Conservation (phyloP, 2,113 vertebrate species). For the Aegypius monachus region DNA sequence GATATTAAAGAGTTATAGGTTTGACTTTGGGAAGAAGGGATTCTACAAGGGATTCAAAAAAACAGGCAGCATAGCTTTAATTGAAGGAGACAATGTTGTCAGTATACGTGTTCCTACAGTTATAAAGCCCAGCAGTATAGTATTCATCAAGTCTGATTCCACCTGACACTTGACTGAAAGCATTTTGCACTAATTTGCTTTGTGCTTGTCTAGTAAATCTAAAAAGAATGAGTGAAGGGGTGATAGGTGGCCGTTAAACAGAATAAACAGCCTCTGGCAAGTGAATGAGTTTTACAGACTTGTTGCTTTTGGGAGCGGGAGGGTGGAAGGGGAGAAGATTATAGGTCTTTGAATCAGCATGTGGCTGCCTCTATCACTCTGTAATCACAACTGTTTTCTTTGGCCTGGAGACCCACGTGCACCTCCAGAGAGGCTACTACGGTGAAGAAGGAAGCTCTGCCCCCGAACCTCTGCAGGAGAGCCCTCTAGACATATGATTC, state of each 20-base stretch:
- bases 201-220: slow-evolving; percentile 73
- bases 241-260: slow-evolving; percentile 76
- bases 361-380: slow-evolving; percentile 65
- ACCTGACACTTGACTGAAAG: slow-evolving; percentile 74
- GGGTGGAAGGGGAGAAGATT: slow-evolving; percentile 36
- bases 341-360: slow-evolving; percentile 65
- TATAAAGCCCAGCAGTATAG: slow-evolving; percentile 47
- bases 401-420: slow-evolving; percentile 53
- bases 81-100: slow-evolving; percentile 61
- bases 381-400: slow-evolving; percentile 69
- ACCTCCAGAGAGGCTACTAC: slow-evolving; percentile 57
- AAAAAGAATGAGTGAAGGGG: slow-evolving; percentile 69
- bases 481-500: slow-evolving; percentile 64
- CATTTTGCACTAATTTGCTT: slow-evolving; percentile 75
- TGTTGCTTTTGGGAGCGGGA: slow-evolving; percentile 54
- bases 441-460: slow-evolving; percentile 52
- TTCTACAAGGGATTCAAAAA: not conserved
- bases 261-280: slow-evolving; percentile 73
- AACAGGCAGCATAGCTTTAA: slow-evolving; percentile 19
- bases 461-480: slow-evolving; percentile 53
- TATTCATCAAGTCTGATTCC: slow-evolving; percentile 67
- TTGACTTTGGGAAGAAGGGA: not conserved
- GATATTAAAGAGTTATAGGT: slow-evolving; percentile 13
- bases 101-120: slow-evolving; percentile 10
- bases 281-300: slow-evolving; percentile 62